These are phyloP conservation scores for Hemithea aestivaria DNA, from an alignment of 2,888 invertebrate species.

Conservation along the genomic window DNA sequence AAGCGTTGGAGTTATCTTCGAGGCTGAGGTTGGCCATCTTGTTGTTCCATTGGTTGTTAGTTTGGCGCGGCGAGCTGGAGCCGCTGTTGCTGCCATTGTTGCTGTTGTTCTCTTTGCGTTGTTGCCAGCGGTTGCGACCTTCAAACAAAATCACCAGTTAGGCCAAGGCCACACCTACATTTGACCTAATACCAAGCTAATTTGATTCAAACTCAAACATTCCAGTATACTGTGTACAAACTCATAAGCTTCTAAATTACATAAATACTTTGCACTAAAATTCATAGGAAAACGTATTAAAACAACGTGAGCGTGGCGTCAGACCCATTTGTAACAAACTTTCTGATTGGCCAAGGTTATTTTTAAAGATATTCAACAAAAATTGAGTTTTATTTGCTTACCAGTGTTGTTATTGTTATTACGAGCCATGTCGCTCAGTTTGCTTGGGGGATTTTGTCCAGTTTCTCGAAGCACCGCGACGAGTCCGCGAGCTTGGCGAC, in stretches of 20 bases:
- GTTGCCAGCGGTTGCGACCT: conserved; percentile 81
- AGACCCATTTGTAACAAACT: no score
- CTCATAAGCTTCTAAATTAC: no score
- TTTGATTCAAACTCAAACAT: no score
- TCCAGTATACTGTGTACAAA: no score
- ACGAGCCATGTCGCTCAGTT: conserved; percentile 87
- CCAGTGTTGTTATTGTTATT: conserved; percentile 73
- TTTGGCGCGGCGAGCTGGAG: conserved; percentile 72
- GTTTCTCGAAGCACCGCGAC: conserved; percentile 96
- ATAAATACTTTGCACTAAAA: no score
- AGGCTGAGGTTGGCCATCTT: conserved; percentile 60
- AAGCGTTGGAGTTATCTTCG: conserved; percentile 54
- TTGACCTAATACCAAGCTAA: no score
- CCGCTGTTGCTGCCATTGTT: conserved; percentile 61
- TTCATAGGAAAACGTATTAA: no score
- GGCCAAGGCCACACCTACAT: background rate
- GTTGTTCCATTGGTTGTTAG: conserved; percentile 75
- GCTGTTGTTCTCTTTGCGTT: conserved; percentile 74
- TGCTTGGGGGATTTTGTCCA: conserved; percentile 90
- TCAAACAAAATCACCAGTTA: conserved; percentile 23
- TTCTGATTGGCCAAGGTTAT: no score
- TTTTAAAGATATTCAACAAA: no score
- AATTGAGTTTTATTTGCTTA: conserved; percentile 25
- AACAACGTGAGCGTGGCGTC: no score
- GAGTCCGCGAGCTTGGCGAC: conserved; percentile 94